Evolutionary conservation across 2,888 invertebrate species (phyloP), one percentile per base, ranked within the genome.

Genomic region (Chrysotoxum bicinctum): DNA sequence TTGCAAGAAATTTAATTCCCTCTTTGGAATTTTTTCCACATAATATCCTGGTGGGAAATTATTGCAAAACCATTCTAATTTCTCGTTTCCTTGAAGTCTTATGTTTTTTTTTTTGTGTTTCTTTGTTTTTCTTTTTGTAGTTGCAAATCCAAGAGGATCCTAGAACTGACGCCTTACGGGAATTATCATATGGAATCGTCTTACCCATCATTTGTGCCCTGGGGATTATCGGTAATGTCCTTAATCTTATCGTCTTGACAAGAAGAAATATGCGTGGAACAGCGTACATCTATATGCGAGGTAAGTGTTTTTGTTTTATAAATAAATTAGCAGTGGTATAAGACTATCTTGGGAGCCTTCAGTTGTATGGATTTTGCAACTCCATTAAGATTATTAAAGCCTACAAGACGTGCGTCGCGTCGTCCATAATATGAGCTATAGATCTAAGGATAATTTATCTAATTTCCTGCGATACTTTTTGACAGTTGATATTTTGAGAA

Each of bases 251-350:
- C 88, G 96, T 97, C 21, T 93, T 97, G 82, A 96, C 96, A 48
- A 93, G 96, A 81, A 94, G 95, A 84, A 95, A 96, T 88, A 95
- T 96, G 94, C 94, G 95, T 88, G 96, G 96, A 50, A 95, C 95
- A 0, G 96, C 96, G 48, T 96, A 96, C 91, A 94, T 96, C 90
- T 96, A 96, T 92, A 95, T 95, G 95, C 92, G 95, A 91, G 95
- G 95, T 95, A 90, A 93, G 94, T 92, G 80, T 64, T 32, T 8
- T 10, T 26, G 16, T 7, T 26, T 1, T 10, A n/a, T n/a, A n/a
- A 19, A 26, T 6, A 0, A 16, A 10, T 21, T 3, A 48, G 21
- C 12, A 2, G 9, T 48, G 6, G 6, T 48, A 7, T 43, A 10
- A 48, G 23, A 23, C 1, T 43, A 43, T 9, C 0, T 0, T 3